These are phyloP conservation scores for Autographa gamma DNA, from an alignment of 2,888 invertebrate species.

Conservation along the genomic window DNA sequence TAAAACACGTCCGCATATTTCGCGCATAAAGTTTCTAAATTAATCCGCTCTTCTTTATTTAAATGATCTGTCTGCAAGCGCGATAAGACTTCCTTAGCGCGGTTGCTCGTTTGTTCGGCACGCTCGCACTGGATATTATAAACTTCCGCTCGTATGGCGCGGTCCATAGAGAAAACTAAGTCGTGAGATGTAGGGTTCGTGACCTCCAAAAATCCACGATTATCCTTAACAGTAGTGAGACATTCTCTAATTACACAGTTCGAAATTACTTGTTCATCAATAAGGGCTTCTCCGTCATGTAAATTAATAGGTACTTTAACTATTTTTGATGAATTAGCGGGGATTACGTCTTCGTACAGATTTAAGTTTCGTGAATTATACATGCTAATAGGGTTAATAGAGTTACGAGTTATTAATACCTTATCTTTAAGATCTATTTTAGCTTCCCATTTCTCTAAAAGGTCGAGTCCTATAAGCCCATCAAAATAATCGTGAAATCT, in stretches of 20 bases:
- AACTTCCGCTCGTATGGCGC: not conserved
- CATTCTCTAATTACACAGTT: slow-evolving; percentile 12
- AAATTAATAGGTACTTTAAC: slow-evolving; percentile 13
- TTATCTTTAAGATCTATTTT: slow-evolving; percentile 49
- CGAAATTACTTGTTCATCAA: slow-evolving; percentile 11
- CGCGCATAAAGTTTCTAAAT: not conserved
- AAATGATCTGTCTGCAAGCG: not conserved
- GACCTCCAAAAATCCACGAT: slow-evolving; percentile 6
- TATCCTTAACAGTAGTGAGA: slow-evolving; percentile 7
- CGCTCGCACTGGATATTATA: not conserved
- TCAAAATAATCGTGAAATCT: slow-evolving; percentile 46
- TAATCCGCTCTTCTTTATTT: not conserved
- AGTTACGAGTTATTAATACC: slow-evolving; percentile 22
- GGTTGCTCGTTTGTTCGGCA: not conserved
- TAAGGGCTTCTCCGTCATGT: slow-evolving; percentile 15
- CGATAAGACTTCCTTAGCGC: not conserved
- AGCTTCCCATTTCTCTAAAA: slow-evolving; percentile 46
- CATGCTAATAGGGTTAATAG: too few species aligned
- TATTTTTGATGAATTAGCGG: slow-evolving; percentile 13
- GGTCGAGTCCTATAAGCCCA: slow-evolving; percentile 48
- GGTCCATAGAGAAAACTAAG: slow-evolving; percentile 21
- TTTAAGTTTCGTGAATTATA: slow-evolving; percentile 4
- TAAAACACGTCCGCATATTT: not conserved
- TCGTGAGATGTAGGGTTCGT: slow-evolving; percentile 7
- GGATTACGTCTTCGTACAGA: slow-evolving; percentile 3